These are phyloP conservation scores for Andrena fulva DNA, from an alignment of 2,888 invertebrate genomes.

Conservation along the genomic window DNA sequence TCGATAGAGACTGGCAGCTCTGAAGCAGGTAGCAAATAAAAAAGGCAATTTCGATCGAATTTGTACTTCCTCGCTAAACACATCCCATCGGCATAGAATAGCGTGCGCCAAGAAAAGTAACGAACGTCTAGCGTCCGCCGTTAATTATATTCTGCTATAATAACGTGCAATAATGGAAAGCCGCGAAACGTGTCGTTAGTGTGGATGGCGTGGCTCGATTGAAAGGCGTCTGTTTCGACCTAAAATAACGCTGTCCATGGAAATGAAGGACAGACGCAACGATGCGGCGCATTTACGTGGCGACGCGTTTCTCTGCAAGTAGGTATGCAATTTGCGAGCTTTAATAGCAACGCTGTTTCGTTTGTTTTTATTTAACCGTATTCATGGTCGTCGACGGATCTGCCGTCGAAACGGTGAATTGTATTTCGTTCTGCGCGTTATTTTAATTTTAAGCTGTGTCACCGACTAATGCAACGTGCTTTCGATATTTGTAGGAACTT, in stretches of 20 bases:
- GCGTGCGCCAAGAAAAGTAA: slow-evolving; percentile 2
- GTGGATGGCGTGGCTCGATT: slow-evolving; percentile 1
- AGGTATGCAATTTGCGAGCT: slow-evolving; percentile 33
- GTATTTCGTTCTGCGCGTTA: slow-evolving; percentile 1
- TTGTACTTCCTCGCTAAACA: background rate
- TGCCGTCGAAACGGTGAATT: background rate
- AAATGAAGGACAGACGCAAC: slow-evolving; percentile 16
- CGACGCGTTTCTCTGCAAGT: background rate
- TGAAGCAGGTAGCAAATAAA: no score
- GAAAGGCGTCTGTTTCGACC: slow-evolving; percentile 22
- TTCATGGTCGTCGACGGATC: slow-evolving; percentile 12
- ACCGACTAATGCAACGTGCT: background rate
- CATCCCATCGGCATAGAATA: background rate
- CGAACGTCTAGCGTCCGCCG: background rate
- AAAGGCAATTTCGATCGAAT: no score
- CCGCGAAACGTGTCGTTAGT: slow-evolving; percentile 33
- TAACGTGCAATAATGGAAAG: slow-evolving; percentile 19
- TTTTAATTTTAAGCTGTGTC: background rate
- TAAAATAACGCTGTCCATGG: slow-evolving; percentile 15
- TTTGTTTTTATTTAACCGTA: slow-evolving; percentile 32
- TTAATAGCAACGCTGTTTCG: slow-evolving; percentile 16
- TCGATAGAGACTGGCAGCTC: no score
- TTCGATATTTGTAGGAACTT: background rate
- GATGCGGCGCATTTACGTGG: slow-evolving; percentile 7
- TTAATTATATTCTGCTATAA: slow-evolving; percentile 24